Evolutionary conservation across 2,113 vertebrate genomes (phyloP), one percentile per base, ranked within the genome.

Genomic region (Anhinga rufa): DNA sequence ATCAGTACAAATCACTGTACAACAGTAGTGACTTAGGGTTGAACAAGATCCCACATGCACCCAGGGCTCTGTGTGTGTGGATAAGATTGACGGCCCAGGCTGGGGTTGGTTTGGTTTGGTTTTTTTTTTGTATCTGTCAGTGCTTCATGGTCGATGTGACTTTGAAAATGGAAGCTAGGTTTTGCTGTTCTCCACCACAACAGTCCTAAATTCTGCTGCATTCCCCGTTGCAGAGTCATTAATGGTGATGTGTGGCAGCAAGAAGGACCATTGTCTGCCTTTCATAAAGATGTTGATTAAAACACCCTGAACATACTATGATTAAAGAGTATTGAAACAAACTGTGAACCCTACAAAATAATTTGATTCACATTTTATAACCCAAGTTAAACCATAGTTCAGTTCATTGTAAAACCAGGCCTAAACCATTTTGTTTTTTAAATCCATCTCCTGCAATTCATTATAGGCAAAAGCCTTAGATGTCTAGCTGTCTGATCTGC

Each of bases 41-140:
- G 36, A 70, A 55, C 32, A 10, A 21, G 25, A 46, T 68, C 54
- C 19, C 25, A 15, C 3, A 0, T 42, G n/a, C 12, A 18, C 9
- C 9, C 4, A 7, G 31, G 26, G 42, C 4, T 51, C 17, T 0
- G 0, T 61, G 44, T 36, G 7, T 52, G 12, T 61, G 38, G 36
- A 3, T 29, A 49, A 86, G 24, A 38, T 5, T 29, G 69, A 72
- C n/a, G 26, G 19, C 7, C 6, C 22, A 36, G 31, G 17, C 28
- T 9, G 7, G 65, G 7, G 3, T 52, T 70, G 2, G 2, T 65
- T 55, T 34, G 21, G 5, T 4, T 46, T 44, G 42, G 16, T 15
- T 44, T 44, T 44, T 25, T 48, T 38, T 85, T 64, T 66, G 1
- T 34, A 14, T 58, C 29, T 69, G 25, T 34, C 17, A 51, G 36